These are phyloP conservation scores for Tringa solitaria DNA, from an alignment of 2,113 vertebrate genomes.

Conservation along the genomic window DNA sequence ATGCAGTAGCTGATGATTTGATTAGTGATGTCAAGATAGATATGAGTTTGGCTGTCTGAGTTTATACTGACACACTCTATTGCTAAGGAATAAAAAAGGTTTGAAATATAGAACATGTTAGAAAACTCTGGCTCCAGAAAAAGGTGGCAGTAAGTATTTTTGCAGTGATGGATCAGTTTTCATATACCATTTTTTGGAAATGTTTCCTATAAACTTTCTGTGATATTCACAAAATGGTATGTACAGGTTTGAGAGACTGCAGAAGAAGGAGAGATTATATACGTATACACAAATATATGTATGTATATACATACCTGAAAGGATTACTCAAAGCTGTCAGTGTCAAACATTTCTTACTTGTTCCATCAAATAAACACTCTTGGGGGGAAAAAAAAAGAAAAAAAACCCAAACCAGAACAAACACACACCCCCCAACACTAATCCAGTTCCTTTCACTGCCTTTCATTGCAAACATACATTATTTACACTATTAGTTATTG, in stretches of 20 bases:
- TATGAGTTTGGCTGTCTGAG: background rate
- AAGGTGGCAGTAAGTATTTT: background rate
- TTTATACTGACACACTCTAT: background rate
- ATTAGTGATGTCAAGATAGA: background rate
- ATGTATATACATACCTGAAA: too few relatives aligned
- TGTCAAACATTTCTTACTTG: background rate
- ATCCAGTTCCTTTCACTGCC: background rate
- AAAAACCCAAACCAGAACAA: too few relatives aligned
- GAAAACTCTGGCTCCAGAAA: background rate
- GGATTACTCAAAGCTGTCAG: too few relatives aligned
- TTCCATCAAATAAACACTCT: background rate
- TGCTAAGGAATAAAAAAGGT: background rate
- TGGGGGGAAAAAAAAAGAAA: background rate
- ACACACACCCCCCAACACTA: too few relatives aligned
- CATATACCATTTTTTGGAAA: background rate
- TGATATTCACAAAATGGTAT: background rate
- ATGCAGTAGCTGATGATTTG: background rate
- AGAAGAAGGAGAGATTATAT: background rate
- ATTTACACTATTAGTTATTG: background rate
- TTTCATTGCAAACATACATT: background rate
- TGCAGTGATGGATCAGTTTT: background rate
- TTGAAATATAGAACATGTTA: background rate
- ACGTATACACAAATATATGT: background rate
- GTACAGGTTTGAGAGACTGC: background rate
- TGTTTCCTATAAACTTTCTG: background rate